phyloP scores from a whole-genome alignment of 2,888 invertebrate genomes.

The Scrobipalpa costella region DNA sequence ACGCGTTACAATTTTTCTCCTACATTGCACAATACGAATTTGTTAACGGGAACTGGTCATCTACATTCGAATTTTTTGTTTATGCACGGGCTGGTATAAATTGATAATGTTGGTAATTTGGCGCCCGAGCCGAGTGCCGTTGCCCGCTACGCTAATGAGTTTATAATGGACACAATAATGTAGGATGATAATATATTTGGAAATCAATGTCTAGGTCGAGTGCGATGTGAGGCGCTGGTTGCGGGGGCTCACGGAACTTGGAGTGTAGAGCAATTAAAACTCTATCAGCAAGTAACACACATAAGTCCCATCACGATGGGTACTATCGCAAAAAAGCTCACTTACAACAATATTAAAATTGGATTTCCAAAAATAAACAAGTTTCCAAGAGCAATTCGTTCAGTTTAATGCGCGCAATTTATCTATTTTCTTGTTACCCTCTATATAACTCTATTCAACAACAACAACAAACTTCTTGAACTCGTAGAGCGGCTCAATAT shows the following conservation, averaged over 20 bases:
- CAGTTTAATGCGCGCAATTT: not conserved
- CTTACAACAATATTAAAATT: too few species aligned
- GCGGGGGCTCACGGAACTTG: slow-evolving; percentile 23
- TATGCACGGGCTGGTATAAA: slow-evolving; percentile 76
- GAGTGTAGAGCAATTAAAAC: slow-evolving; percentile 14
- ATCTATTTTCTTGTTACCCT: not conserved
- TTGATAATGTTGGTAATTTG: slow-evolving; percentile 81
- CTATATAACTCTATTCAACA: not conserved
- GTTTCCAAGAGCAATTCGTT: not conserved
- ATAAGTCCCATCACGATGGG: not conserved
- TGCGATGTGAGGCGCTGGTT: slow-evolving; percentile 31
- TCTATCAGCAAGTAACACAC: slow-evolving; percentile 2
- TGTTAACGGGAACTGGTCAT: slow-evolving; percentile 79
- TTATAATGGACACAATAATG: slow-evolving; percentile 79
- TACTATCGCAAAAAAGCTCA: not conserved
- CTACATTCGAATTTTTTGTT: slow-evolving; percentile 78
- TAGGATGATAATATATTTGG: slow-evolving; percentile 74
- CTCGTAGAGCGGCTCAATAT: not conserved
- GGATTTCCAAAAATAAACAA: too few species aligned
- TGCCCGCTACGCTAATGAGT: slow-evolving; percentile 79
- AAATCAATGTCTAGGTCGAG: slow-evolving; percentile 78
- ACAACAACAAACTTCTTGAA: not conserved
- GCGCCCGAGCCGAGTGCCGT: slow-evolving; percentile 75
- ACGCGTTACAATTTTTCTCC: slow-evolving; percentile 78
- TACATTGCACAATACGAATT: slow-evolving; percentile 80